Percentiles rank a stretch among this genome's conserved stretches.
Evolutionary conservation across 2,888 invertebrate genomes (phyloP).

Genomic region (Merodon equestris): DNA sequence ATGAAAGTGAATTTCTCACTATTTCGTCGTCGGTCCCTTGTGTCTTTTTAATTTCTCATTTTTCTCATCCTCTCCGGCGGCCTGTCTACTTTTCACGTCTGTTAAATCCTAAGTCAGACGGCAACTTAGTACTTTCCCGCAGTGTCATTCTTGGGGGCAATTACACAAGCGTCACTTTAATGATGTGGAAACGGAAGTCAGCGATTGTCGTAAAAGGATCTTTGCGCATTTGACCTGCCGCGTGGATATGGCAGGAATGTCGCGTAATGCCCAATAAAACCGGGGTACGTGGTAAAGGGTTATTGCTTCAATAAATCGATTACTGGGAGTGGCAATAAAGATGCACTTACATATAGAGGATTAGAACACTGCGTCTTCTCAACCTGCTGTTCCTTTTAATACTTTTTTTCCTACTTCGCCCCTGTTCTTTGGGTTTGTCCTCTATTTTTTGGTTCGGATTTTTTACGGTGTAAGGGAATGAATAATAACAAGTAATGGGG

Average conservation of each 20-base stretch:
- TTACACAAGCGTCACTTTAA: slow-evolving; percentile 55
- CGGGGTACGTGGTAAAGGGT: slow-evolving; percentile 34
- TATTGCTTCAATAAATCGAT: slow-evolving; percentile 54
- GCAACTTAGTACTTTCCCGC: slow-evolving; percentile 10
- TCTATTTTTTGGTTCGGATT: not conserved
- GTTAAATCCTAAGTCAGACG: slow-evolving; percentile 39
- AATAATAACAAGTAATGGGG: slow-evolving; percentile 60
- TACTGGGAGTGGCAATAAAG: slow-evolving; percentile 60
- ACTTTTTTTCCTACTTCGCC: too few relatives aligned
- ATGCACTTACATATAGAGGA: slow-evolving; percentile 56
- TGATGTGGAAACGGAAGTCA: slow-evolving; percentile 38
- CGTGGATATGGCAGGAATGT: slow-evolving; percentile 31
- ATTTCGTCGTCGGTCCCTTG: not conserved
- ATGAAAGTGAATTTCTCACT: slow-evolving; percentile 53
- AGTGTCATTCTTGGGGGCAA: slow-evolving; percentile 38
- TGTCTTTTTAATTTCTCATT: too few relatives aligned
- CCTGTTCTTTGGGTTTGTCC: too few relatives aligned
- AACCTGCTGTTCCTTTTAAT: too few relatives aligned
- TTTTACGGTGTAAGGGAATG: slow-evolving; percentile 29
- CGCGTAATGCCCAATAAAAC: slow-evolving; percentile 38
- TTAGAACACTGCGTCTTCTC: slow-evolving; percentile 44
- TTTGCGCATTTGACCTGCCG: not conserved
- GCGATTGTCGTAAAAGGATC: not conserved
- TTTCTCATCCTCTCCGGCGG: not conserved
- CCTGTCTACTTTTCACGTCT: slow-evolving; percentile 23